Conservation (phyloP, 2,113 vertebrate species). For the Grammomys surdaster region DNA sequence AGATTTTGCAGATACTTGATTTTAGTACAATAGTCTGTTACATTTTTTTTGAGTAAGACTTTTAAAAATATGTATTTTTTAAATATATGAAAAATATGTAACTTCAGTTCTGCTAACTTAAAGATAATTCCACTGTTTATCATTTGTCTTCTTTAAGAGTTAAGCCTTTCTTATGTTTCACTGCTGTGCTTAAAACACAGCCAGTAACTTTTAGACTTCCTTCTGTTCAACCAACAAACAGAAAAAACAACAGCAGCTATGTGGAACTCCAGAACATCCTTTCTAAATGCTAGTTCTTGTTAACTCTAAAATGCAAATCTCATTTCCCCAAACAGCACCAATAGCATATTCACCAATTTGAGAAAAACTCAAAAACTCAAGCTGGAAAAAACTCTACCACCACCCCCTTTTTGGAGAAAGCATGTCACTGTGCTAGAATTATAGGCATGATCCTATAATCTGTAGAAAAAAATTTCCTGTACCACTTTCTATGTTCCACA, state of each 20-base stretch:
- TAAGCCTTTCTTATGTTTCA: not conserved
- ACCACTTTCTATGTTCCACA: not conserved
- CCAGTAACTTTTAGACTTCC: not conserved
- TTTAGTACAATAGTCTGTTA: constrained; percentile 35
- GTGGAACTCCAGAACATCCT: not conserved
- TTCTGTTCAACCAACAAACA: constrained; percentile 31
- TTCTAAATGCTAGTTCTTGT: constrained; percentile 1
- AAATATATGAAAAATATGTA: not conserved
- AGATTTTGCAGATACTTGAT: not conserved
- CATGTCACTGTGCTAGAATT: not conserved
- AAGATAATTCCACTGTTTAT: not conserved
- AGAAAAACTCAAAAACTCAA: not conserved
- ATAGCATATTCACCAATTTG: constrained; percentile 13
- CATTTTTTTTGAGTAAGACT: constrained; percentile 48
- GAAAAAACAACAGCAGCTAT: not conserved
- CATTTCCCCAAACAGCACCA: not conserved
- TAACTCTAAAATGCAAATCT: constrained; percentile 39
- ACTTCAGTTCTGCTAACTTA: not conserved
- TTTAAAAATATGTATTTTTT: not conserved
- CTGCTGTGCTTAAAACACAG: constrained; percentile 34
- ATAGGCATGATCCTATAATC: not conserved
- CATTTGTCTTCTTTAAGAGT: not conserved
- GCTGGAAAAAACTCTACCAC: not conserved
- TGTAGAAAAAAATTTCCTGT: not conserved
- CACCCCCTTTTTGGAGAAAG: not conserved